Percentiles rank a stretch among this genome's conserved stretches.
phyloP scores from a whole-genome alignment of 2,888 invertebrate genomes.

The Melanostoma scalare region DNA sequence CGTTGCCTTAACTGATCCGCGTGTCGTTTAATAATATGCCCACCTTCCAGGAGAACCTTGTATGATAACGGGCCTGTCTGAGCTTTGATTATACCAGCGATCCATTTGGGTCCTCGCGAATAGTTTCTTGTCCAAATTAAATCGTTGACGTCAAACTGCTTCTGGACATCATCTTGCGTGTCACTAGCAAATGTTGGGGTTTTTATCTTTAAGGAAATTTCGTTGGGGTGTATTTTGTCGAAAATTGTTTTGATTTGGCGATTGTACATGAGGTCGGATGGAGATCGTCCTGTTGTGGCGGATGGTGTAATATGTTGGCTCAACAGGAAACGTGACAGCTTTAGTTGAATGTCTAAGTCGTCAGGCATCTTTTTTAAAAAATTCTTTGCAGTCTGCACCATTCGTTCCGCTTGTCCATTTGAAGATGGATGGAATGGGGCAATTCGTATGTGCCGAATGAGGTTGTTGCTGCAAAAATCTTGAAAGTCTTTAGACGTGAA shows the following conservation, averaged over 20 bases:
- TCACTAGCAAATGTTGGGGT: no score
- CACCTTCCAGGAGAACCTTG: no score
- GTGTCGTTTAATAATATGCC: no score
- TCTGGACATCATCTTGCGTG: no score
- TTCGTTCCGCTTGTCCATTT: background rate
- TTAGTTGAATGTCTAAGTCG: background rate
- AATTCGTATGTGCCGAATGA: conserved; percentile 43
- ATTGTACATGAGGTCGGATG: background rate
- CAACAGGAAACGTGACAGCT: background rate
- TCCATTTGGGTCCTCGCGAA: no score
- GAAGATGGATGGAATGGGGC: conserved; percentile 39
- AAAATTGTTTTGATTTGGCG: background rate
- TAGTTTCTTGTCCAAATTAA: no score
- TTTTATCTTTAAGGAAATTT: no score
- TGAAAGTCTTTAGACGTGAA: conserved; percentile 36
- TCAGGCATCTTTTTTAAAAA: conserved; percentile 26
- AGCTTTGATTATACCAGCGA: no score
- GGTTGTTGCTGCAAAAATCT: conserved; percentile 22
- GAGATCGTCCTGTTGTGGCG: background rate
- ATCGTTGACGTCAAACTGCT: no score
- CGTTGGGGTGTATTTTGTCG: no score
- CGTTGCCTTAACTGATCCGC: no score
- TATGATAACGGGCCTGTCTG: no score
- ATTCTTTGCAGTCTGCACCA: conserved; percentile 9
- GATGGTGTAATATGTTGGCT: conserved; percentile 2